Conservation (phyloP, 1,140 invertebrate species). For the Brachionus sp. region DNA sequence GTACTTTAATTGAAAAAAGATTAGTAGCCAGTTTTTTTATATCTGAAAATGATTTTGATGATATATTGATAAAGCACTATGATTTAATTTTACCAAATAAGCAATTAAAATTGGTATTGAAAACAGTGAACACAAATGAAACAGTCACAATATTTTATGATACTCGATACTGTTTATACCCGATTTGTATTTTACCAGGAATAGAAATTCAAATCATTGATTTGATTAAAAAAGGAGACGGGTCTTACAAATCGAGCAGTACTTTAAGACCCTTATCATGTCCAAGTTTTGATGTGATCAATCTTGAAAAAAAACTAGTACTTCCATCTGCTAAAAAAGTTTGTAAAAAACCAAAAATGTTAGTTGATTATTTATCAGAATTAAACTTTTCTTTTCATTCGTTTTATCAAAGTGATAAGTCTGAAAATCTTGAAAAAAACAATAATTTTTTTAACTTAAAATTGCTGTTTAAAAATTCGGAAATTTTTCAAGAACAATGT, state of each 20-base stretch:
- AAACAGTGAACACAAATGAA: neutral
- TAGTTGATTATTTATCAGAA: neutral
- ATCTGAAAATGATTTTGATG: neutral
- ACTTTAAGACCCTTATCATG: neutral
- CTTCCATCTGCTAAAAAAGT: neutral
- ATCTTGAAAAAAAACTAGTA: neutral
- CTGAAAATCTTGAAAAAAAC: neutral
- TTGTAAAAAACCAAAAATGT: neutral
- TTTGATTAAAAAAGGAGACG: conserved; percentile 20
- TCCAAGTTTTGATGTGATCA: neutral
- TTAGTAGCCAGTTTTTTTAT: neutral
- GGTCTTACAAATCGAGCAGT: neutral
- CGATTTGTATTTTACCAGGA: neutral
- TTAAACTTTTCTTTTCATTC: neutral
- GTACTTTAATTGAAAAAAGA: neutral
- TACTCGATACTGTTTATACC: neutral
- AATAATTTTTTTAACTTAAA: neutral
- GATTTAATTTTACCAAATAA: conserved; percentile 39
- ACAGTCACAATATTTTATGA: conserved; percentile 9
- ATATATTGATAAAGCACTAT: neutral
- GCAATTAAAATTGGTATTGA: neutral
- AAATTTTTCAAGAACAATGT: neutral
- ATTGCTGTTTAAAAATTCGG: neutral
- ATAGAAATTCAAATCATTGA: conserved; percentile 5
- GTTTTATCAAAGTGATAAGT: conserved; percentile 11